Evolutionary conservation across 2,113 vertebrate genomes (phyloP), one percentile per base, ranked within the genome.

Genomic region (Empidonax traillii): DNA sequence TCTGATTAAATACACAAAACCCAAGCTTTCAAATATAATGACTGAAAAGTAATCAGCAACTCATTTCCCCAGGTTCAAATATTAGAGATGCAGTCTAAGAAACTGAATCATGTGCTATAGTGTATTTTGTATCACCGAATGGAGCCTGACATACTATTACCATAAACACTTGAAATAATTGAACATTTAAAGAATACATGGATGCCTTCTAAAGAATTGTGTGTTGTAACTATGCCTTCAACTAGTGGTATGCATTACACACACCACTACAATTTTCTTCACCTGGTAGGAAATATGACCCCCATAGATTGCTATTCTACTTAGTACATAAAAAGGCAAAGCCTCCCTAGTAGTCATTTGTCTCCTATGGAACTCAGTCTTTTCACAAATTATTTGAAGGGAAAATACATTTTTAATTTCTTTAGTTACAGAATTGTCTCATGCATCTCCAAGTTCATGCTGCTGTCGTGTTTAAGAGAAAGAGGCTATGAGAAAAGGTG

Each of bases 41-140:
- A 72, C 39, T 80, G 25, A 88, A 93, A 87, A 90, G 55, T 49
- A 95, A 89, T 90, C 63, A 94, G 71, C 46, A 69, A 52, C 61
- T 78, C n/a, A 69, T 79, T 85, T 85, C 16, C 5, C 37, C 10
- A 12, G 8, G 24, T 81, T 94, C 72, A 89, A 62, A 65, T 75
- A 37, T 44, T n/a, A 88, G 22, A 44, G 1, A 49, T 28, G 33
- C 4, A 31, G 9, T 63, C 21, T 76, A 53, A 86, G 43, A 80
- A 83, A 78, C 65, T 37, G 53, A 93, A 67, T 78, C 49, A 53
- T 43, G 31, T 67, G 47, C 52, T 52, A 4, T 43, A 49, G 10
- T 20, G 25, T 39, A 44, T 68, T 92, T 84, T 30, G 52, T 67
- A 39, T 47, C 30, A 30, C 2, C 14, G 47, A 72, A 35, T 33